Evolutionary conservation across 2,113 vertebrate species (phyloP).

Genomic region (Scortum barcoo): DNA sequence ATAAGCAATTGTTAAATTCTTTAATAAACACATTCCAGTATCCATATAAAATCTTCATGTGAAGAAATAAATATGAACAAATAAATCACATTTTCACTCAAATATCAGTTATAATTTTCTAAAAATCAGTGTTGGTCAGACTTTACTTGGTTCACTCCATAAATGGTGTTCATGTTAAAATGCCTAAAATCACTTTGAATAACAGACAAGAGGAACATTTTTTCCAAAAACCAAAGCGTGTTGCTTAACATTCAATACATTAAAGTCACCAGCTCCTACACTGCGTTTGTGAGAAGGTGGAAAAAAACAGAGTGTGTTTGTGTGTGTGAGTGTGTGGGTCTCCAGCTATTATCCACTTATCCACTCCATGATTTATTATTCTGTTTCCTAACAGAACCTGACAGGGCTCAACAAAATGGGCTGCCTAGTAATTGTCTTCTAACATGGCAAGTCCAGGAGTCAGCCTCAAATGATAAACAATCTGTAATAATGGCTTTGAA

Average conservation of each 20-base stretch:
- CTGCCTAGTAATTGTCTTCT: slow-evolving; percentile 55
- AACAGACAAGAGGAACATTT: not conserved
- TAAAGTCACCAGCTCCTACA: not conserved
- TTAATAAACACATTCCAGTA: not conserved
- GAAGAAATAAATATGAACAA: no score
- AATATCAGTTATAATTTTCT: not conserved
- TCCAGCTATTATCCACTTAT: slow-evolving; percentile 52
- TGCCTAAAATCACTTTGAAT: not conserved
- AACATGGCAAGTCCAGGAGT: slow-evolving; percentile 42
- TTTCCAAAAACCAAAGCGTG: not conserved
- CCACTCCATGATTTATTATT: slow-evolving; percentile 50
- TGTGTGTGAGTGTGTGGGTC: not conserved
- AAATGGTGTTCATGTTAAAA: not conserved
- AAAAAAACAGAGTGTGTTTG: not conserved
- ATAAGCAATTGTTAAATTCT: not conserved
- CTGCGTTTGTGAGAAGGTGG: not conserved
- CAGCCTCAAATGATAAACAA: slow-evolving; percentile 60
- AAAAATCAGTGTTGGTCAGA: not conserved
- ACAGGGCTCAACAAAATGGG: slow-evolving; percentile 48
- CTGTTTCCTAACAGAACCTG: slow-evolving; percentile 52
- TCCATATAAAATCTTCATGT: not conserved
- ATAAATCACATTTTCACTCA: no score
- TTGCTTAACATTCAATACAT: not conserved
- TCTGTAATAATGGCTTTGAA: slow-evolving; percentile 59
- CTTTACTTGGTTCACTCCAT: not conserved